phyloP scores from a whole-genome alignment of 2,888 invertebrate species.

The Andrena bucephala region DNA sequence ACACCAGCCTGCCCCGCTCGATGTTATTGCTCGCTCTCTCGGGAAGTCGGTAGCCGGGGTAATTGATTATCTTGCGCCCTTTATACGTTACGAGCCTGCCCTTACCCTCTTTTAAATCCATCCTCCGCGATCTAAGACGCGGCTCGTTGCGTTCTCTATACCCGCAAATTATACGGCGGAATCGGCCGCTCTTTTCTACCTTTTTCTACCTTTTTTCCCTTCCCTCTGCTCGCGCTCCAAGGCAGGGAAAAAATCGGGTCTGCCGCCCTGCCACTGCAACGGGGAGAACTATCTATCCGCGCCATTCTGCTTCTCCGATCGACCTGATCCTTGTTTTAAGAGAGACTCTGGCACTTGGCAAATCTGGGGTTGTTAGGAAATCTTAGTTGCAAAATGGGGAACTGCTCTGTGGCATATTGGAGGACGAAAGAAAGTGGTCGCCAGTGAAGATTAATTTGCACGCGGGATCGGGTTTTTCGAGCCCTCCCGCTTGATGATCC shows the following conservation, averaged over 20 bases:
- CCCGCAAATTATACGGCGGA: conserved; percentile 72
- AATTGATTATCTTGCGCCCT: conserved; percentile 80
- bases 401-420: neutral
- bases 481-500: conserved; percentile 12
- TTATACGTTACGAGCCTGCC: conserved; percentile 71
- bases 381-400: no score
- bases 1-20: conserved; percentile 56
- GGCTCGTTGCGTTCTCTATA: conserved; percentile 65
- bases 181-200: conserved; percentile 51
- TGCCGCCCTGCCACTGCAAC: neutral
- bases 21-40: conserved; percentile 70
- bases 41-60: conserved; percentile 76
- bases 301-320: neutral
- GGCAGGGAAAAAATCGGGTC: conserved; percentile 34
- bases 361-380: no score
- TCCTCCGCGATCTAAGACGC: conserved; percentile 70
- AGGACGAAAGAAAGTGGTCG: conserved; percentile 21
- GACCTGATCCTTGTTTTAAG: no score
- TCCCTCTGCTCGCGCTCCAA: conserved; percentile 15
- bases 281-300: neutral
- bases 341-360: no score
- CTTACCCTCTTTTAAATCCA: conserved; percentile 72
- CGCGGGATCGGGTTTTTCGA: conserved; percentile 8
- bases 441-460: conserved; percentile 31
- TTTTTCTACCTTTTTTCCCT: neutral